These are phyloP conservation scores for Plumapathes pennacea DNA, from an alignment of 92 coral and sea anemone genomes.

Conservation along the genomic window DNA sequence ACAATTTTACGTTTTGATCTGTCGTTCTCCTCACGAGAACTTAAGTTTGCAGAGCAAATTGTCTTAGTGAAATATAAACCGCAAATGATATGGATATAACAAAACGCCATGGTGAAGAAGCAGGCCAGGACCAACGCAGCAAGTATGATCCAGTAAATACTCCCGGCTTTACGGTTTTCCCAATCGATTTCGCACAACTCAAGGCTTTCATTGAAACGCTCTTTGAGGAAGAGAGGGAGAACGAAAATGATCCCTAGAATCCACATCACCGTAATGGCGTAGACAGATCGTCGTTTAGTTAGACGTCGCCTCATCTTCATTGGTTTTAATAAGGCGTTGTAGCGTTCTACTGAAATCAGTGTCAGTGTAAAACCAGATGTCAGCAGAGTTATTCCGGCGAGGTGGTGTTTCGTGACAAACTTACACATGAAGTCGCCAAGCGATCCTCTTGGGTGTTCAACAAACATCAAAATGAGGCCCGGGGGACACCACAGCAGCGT, in stretches of 20 bases:
- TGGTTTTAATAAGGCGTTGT: conserved; percentile 58
- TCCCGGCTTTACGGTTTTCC: conserved; percentile 3
- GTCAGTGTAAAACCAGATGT: conserved; percentile 63
- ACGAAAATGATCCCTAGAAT: conserved; percentile 30
- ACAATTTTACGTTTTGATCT: conserved; percentile 55
- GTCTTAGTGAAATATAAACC: conserved; percentile 60
- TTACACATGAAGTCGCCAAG: conserved; percentile 64
- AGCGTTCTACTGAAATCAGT: conserved; percentile 55
- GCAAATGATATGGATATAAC: conserved; percentile 59
- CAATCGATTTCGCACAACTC: conserved; percentile 32
- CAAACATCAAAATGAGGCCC: conserved; percentile 29
- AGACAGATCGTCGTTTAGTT: conserved; percentile 18
- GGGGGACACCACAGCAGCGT: conserved; percentile 54
- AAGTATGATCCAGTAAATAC: conserved; percentile 52
- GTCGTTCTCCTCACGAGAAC: conserved; percentile 13
- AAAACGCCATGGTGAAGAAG: conserved; percentile 29
- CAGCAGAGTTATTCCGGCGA: conserved; percentile 48
- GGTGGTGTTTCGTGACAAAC: conserved; percentile 51
- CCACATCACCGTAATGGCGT: conserved; percentile 54
- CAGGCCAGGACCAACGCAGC: conserved; percentile 25
- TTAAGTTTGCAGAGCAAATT: conserved; percentile 17
- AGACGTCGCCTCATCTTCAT: conserved; percentile 17
- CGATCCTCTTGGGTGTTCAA: conserved; percentile 32
- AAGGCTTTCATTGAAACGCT: conserved; percentile 8
- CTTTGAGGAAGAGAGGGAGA: conserved; percentile 53